Base-by-base conservation (phyloP, 2,888 invertebrate genomes). In the Torymus texanus region DNA sequence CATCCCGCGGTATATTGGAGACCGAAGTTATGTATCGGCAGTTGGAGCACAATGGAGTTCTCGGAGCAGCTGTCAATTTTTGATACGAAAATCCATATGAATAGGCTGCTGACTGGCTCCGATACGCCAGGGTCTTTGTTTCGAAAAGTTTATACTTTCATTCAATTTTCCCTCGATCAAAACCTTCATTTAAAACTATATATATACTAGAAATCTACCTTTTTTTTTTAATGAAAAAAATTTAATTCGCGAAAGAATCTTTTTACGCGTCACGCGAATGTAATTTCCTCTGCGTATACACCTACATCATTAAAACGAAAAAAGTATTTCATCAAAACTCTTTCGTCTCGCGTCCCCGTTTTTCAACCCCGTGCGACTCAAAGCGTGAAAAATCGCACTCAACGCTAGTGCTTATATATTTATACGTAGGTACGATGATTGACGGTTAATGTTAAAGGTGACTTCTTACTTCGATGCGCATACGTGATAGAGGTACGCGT, bases 371-470 rank as follows among this genome's bases (percentile, higher is more conserved):
- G 24, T 59, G 66, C 13, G 59, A 67, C 50, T 21, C 14, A 16
- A 59, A 67, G 75, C 75, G 66, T 75, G 66, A 67, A 66, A 67
- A 16, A 67, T 67, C 56, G 59, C 56, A 8, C 41, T 41, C 8
- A 8, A 8, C 10, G 29, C 51, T 74, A n/a, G n/a, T n/a, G 14
- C 58, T 58, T 41, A 41, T 41, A 41, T 41, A 41, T 8, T 0
- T 41, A 41, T 41, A 29, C 29, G 29, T 24, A 29, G 29, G 29
- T 41, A 41, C 8, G 41, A 55, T 65, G 14, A 4, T 65, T 16
- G 16, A 56, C 18, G 18, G 24, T 65, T 74, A 74, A 74, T 74
- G 50, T 59, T 24, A 67, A 75, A 66, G 51, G 75, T 75, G 75
- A 67, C 66, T 66, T 16, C 16, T 66, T 75, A 53, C 51, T 75